These are phyloP conservation scores for Neostethus bicornis DNA, from an alignment of 2,797 vertebrate genomes.

Conservation along the genomic window DNA sequence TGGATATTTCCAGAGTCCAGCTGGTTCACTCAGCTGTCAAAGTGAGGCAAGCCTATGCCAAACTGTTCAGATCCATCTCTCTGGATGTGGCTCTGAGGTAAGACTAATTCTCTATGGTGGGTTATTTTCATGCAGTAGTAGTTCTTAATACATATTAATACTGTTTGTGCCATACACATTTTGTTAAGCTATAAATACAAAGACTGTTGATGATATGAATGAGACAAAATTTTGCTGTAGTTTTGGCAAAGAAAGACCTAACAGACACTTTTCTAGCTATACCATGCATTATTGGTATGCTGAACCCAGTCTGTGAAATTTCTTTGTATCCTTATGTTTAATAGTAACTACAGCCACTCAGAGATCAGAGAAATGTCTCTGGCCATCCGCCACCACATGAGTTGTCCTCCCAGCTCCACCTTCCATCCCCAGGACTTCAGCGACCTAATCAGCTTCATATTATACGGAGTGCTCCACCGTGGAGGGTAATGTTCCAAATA, in stretches of 20 bases:
- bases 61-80: constrained; percentile 90
- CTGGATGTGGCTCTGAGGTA: constrained; percentile 93
- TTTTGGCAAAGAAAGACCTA: no score
- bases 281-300: no score
- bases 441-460: constrained; percentile 97
- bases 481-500: constrained; percentile 87
- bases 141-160: no score
- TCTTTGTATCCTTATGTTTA: no score
- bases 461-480: constrained; percentile 93
- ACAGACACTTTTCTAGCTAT: no score
- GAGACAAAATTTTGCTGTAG: no score
- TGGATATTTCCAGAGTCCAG: constrained; percentile 94
- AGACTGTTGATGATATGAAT: no score
- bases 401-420: constrained; percentile 91
- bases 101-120: not conserved
- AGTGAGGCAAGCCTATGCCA: constrained; percentile 93
- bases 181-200: no score
- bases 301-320: no score
- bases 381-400: constrained; percentile 94
- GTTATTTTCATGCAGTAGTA: no score
- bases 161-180: no score
- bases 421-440: constrained; percentile 99
- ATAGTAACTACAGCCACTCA: constrained; percentile 89
- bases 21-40: constrained; percentile 90
- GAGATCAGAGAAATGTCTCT: constrained; percentile 94